Conservation (phyloP, 1,140 invertebrate genomes). For the Drosophila orosa region DNA sequence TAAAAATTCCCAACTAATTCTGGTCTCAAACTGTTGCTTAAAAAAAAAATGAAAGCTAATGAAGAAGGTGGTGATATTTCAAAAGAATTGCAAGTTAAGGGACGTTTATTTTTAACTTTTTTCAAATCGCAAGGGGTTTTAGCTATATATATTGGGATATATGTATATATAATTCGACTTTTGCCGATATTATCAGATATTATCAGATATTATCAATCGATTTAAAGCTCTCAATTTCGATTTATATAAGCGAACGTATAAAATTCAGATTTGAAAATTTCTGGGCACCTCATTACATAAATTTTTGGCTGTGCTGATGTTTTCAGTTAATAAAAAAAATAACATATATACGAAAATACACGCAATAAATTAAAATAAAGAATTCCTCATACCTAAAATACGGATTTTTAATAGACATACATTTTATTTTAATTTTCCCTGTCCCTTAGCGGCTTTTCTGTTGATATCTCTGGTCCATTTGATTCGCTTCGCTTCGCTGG, state of each 20-base stretch:
- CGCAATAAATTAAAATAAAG: too few relatives aligned
- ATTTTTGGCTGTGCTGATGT: neutral
- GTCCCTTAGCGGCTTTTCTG: neutral
- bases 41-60: too few relatives aligned
- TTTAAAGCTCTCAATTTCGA: too few relatives aligned
- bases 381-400: neutral
- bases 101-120: neutral
- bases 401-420: neutral
- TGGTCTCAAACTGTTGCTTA: neutral
- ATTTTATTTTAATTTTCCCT: neutral
- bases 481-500: conserved; percentile 37
- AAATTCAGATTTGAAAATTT: neutral
- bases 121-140: neutral
- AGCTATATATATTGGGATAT: too few relatives aligned
- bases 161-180: too few relatives aligned
- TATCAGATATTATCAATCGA: too few relatives aligned
- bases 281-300: neutral
- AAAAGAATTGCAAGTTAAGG: neutral
- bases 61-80: neutral
- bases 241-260: too few relatives aligned
- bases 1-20: neutral
- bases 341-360: neutral
- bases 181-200: too few relatives aligned
- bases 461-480: conserved; percentile 17
- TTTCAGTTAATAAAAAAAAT: neutral